A percentile compares a stretch with the other conserved stretches of the same genome.
Conservation (phyloP, 2,113 vertebrate species). For the Amphiprion ocellaris region DNA sequence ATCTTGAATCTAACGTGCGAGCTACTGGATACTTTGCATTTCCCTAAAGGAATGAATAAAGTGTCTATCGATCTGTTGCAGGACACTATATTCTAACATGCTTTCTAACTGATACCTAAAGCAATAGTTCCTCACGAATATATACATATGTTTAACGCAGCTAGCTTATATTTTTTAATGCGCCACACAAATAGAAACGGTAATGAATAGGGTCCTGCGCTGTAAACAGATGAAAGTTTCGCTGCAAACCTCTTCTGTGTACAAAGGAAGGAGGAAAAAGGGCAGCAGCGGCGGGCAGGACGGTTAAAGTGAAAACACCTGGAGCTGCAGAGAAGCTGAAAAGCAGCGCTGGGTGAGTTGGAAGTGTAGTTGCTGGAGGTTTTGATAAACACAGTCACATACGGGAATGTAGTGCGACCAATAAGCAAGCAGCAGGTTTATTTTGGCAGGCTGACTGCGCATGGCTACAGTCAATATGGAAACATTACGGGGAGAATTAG, state of each 20-base stretch:
- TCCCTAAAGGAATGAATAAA: too few relatives aligned
- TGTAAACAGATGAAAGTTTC: background rate
- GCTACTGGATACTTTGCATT: too few relatives aligned
- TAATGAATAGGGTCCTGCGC: too few relatives aligned
- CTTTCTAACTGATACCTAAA: background rate
- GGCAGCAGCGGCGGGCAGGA: background rate
- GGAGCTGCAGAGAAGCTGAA: background rate
- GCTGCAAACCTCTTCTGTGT: background rate
- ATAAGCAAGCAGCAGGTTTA: slow-evolving; percentile 68
- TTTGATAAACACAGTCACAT: slow-evolving; percentile 49
- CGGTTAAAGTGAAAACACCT: background rate
- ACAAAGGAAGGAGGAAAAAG: background rate
- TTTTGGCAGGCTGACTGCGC: slow-evolving; percentile 80
- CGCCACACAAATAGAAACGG: background rate
- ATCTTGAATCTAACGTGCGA: too few relatives aligned
- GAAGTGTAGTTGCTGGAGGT: background rate
- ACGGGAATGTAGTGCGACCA: slow-evolving; percentile 61
- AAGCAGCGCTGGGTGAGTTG: background rate
- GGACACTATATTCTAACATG: too few relatives aligned
- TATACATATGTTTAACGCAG: too few relatives aligned
- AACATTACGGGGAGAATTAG: slow-evolving; percentile 69
- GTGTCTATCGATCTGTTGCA: too few relatives aligned
- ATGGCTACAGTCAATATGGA: slow-evolving; percentile 79
- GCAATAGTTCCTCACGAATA: background rate
- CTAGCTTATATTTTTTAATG: too few relatives aligned